These are phyloP conservation scores for Myocastor coypus DNA, from an alignment of 2,113 vertebrate genomes.

Conservation along the genomic window DNA sequence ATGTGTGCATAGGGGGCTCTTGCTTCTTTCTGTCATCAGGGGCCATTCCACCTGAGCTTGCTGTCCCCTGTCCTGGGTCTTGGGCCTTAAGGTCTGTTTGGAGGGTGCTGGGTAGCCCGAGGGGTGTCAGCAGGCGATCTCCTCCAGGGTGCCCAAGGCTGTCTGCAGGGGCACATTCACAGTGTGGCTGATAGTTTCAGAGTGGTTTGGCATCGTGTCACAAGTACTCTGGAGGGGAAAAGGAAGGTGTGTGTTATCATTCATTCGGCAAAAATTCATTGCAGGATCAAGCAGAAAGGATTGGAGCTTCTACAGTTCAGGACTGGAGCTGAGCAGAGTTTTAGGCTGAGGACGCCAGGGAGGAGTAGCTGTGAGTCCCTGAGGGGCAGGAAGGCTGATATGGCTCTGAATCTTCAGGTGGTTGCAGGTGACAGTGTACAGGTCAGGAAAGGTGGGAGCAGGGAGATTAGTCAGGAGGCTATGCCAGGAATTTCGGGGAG, in stretches of 20 bases:
- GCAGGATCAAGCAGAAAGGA: neutral
- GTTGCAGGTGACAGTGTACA: neutral
- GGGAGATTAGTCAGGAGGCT: neutral
- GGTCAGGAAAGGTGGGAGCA: neutral
- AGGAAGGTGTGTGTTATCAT: neutral
- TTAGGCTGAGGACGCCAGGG: neutral
- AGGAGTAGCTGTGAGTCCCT: neutral
- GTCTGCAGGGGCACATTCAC: slow-evolving; percentile 97
- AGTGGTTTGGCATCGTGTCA: slow-evolving; percentile 96
- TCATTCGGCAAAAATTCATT: neutral
- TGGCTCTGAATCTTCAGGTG: neutral
- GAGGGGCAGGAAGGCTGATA: neutral
- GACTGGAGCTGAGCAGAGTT: neutral
- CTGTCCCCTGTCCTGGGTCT: slow-evolving; percentile 83
- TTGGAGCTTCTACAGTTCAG: neutral
- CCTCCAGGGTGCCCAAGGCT: slow-evolving; percentile 95
- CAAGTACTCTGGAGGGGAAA: slow-evolving; percentile 92
- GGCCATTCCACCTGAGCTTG: slow-evolving; percentile 84
- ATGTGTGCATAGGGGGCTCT: slow-evolving; percentile 82
- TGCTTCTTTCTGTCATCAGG: slow-evolving; percentile 76
- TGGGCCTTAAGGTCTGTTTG: slow-evolving; percentile 77
- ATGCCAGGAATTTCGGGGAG: neutral
- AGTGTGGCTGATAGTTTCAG: slow-evolving; percentile 98
- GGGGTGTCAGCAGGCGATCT: slow-evolving; percentile 96
- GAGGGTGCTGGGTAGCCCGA: slow-evolving; percentile 63